A percentile compares a stretch with the other conserved stretches of the same genome.
Evolutionary conservation across 2,888 invertebrate species (phyloP).

Genomic region (Gastrophysa polygoni): DNA sequence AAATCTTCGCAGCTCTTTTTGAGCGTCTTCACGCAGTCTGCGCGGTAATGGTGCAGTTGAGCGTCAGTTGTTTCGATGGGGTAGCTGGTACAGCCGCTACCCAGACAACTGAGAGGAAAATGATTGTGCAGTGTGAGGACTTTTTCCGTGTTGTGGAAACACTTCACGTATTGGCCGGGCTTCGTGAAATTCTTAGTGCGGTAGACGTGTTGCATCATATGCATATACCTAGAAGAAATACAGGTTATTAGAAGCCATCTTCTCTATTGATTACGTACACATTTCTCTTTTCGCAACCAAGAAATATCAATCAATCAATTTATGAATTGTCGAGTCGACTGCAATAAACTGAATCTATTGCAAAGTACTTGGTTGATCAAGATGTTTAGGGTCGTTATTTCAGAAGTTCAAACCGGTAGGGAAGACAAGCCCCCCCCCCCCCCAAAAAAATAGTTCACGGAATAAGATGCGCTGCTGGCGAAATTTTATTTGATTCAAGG

Average conservation of each 20-base stretch:
- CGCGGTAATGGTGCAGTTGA: conserved; percentile 91
- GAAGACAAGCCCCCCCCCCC: too few relatives aligned
- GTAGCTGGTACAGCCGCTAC: conserved; percentile 81
- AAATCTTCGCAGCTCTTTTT: conserved; percentile 85
- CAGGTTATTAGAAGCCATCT: not conserved
- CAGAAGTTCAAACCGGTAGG: too few relatives aligned
- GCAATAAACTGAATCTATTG: too few relatives aligned
- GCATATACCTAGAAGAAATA: conserved; percentile 76
- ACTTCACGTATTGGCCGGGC: conserved; percentile 91
- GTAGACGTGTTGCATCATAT: conserved; percentile 92
- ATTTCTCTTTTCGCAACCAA: too few relatives aligned
- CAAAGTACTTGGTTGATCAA: too few relatives aligned
- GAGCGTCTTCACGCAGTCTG: conserved; percentile 87
- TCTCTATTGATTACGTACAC: too few relatives aligned
- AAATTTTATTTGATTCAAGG: too few relatives aligned
- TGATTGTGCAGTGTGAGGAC: conserved; percentile 91
- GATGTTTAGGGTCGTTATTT: too few relatives aligned
- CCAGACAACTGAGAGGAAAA: conserved; percentile 87
- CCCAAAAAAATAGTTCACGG: too few relatives aligned
- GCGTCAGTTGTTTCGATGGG: conserved; percentile 82
- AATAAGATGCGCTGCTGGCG: too few relatives aligned
- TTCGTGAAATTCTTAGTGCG: conserved; percentile 90
- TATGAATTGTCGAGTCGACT: too few relatives aligned
- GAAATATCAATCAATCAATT: too few relatives aligned
- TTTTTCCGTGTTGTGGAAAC: conserved; percentile 90